Evolutionary conservation across 2,113 vertebrate genomes (phyloP).

Genomic region (Calcarius ornatus): DNA sequence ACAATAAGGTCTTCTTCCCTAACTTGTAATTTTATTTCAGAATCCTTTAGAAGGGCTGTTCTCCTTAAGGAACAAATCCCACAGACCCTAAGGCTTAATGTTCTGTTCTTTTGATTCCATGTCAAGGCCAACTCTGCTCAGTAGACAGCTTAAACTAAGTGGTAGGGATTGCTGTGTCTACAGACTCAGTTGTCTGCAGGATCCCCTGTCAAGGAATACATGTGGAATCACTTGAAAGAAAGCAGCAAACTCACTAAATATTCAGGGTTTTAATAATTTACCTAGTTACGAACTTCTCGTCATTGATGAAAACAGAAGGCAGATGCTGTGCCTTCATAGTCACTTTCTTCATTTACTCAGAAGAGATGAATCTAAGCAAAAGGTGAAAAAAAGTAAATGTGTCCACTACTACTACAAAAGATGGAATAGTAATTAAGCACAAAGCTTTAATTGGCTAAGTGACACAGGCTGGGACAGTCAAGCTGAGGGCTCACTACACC

Average conservation of each 20-base stretch:
- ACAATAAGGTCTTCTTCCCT: neutral
- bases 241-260: neutral
- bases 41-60: neutral
- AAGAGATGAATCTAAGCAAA: constrained; percentile 6
- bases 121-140: neutral
- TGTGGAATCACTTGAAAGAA: neutral
- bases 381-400: neutral
- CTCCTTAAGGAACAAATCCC: neutral
- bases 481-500: neutral
- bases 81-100: neutral
- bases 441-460: neutral
- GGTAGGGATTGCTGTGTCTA: neutral
- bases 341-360: constrained; percentile 34
- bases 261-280: neutral
- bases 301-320: constrained; percentile 56
- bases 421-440: neutral
- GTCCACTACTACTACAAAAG: neutral
- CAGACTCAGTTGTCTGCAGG: neutral
- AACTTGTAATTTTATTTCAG: neutral
- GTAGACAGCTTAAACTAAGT: neutral
- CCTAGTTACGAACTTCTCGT: constrained; percentile 69
- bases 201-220: neutral
- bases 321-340: constrained; percentile 39
- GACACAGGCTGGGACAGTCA: neutral
- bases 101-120: neutral